Conservation (phyloP, 2,113 vertebrate genomes). For the Oreamnos americanus region DNA sequence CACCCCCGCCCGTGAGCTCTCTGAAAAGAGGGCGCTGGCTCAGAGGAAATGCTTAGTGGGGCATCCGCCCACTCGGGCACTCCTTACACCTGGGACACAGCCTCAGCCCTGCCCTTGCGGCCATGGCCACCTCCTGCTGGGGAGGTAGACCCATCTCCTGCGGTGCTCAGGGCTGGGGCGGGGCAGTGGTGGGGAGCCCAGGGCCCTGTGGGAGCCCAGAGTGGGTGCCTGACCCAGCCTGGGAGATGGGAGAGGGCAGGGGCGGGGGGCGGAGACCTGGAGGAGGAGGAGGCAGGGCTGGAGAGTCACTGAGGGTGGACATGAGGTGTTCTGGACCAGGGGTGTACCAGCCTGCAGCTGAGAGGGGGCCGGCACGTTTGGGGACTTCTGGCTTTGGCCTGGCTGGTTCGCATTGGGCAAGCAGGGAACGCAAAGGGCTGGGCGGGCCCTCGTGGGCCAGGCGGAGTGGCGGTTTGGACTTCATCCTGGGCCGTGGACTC, state of each 20-base stretch:
- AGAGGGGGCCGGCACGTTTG: rapidly evolving
- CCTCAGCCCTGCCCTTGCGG: not conserved
- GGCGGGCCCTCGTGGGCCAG: not conserved
- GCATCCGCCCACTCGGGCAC: not conserved
- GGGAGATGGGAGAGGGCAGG: rapidly evolving
- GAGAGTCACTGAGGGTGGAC: not conserved
- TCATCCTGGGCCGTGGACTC: not conserved
- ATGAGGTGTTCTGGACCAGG: not conserved
- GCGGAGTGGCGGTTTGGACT: not conserved
- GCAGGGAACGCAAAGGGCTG: not conserved
- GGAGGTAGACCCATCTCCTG: not conserved
- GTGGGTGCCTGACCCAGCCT: not conserved
- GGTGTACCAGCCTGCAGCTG: not conserved
- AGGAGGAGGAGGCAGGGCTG: not conserved
- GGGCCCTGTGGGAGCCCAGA: not conserved
- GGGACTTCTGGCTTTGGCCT: not conserved
- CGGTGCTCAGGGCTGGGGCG: no score
- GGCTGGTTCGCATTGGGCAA: not conserved
- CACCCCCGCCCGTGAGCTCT: not conserved
- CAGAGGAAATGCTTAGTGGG: not conserved
- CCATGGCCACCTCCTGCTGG: not conserved
- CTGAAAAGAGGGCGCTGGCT: not conserved
- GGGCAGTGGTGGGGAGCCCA: not conserved
- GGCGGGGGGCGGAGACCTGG: not conserved
- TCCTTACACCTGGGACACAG: not conserved